Conservation (phyloP, 2,797 vertebrate species). For the Molossus molossus region DNA sequence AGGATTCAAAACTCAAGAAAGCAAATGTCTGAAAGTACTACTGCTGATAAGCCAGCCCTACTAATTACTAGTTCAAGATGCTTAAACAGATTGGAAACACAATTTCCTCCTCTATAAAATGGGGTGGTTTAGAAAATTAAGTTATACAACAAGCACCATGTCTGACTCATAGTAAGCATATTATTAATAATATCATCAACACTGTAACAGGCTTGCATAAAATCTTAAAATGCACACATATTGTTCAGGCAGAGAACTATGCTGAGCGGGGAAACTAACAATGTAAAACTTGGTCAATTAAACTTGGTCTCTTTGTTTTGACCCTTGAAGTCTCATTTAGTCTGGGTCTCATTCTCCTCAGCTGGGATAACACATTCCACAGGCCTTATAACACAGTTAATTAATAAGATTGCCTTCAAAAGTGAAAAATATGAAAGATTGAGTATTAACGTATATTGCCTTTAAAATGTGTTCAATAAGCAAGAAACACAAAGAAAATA, state of each 20-base stretch:
- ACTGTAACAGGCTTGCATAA: not conserved
- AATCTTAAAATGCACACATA: conserved; percentile 1
- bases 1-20: not conserved
- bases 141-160: not conserved
- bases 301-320: not conserved
- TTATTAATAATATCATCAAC: not conserved
- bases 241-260: not conserved
- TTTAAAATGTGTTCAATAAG: conserved; percentile 41
- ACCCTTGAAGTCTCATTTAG: not conserved
- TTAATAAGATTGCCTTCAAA: not conserved
- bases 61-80: not conserved
- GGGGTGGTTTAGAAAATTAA: conserved; percentile 5
- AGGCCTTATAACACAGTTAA: not conserved
- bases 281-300: not conserved
- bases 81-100: not conserved
- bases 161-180: not conserved
- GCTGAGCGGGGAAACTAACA: not conserved
- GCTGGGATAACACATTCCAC: not conserved
- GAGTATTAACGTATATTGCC: not conserved
- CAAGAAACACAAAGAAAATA: conserved; percentile 45
- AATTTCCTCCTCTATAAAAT: not conserved
- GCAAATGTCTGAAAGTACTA: not conserved
- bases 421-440: not conserved
- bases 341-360: not conserved
- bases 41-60: not conserved